Evolutionary conservation across 2,888 invertebrate species (phyloP).

Genomic region (Dolichomitus sp.): DNA sequence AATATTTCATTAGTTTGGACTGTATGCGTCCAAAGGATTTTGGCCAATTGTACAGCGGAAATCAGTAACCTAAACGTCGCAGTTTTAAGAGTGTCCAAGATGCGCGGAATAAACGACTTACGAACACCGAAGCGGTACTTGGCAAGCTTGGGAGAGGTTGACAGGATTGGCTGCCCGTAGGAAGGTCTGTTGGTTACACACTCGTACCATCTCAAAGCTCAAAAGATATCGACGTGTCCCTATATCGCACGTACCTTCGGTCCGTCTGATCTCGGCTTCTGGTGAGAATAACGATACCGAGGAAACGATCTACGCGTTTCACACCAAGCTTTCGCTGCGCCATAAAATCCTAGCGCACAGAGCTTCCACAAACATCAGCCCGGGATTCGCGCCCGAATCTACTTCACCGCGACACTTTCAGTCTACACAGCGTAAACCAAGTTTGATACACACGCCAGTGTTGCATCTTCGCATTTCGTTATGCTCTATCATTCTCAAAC

Average conservation of each 20-base stretch:
- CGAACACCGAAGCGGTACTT: conserved; percentile 9
- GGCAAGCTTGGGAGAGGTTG: neutral
- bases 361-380: conserved; percentile 35
- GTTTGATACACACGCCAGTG: conserved; percentile 3
- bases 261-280: conserved; percentile 32
- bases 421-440: conserved; percentile 7
- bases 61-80: neutral
- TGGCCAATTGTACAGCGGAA: neutral
- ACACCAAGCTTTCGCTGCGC: conserved; percentile 31
- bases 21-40: no score
- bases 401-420: conserved; percentile 20
- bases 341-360: conserved; percentile 65
- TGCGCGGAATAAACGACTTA: conserved; percentile 36
- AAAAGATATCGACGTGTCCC: conserved; percentile 69
- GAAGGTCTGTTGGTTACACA: conserved; percentile 38
- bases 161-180: conserved; percentile 27
- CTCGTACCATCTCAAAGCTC: conserved; percentile 26
- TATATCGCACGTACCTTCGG: conserved; percentile 72
- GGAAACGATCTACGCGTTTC: conserved; percentile 67
- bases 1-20: no score
- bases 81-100: conserved; percentile 1
- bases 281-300: conserved; percentile 68
- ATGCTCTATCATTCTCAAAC: neutral
- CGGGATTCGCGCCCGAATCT: neutral
- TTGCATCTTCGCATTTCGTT: neutral